Evolutionary conservation across 2,888 invertebrate species (phyloP).

Genomic region (Tupiocoris notatus): DNA sequence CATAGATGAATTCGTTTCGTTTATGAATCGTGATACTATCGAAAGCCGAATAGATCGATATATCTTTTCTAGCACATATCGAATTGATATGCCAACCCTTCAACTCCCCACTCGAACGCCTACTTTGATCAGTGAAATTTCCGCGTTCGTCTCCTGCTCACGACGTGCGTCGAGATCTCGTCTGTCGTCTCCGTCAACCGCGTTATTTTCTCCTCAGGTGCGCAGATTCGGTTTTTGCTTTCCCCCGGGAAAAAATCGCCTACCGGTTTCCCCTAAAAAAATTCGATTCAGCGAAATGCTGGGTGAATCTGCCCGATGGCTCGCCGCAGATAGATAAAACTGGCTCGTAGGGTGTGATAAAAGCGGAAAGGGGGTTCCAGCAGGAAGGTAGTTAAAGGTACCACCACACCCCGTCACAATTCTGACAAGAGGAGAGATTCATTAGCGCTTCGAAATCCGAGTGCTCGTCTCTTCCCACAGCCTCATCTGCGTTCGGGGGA

Average conservation of each 20-base stretch:
- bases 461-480: not conserved
- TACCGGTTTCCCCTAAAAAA: not conserved
- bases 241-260: no score
- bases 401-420: constrained; percentile 7
- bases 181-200: no score
- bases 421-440: not conserved
- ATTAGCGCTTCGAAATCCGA: not conserved
- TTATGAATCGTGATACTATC: no score
- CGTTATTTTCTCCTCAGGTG: no score
- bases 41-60: no score
- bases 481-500: not conserved
- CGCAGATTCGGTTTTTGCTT: no score
- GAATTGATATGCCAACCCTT: no score
- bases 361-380: not conserved
- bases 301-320: not conserved
- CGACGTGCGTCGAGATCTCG: not conserved
- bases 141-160: not conserved
- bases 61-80: no score
- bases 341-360: not conserved
- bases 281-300: not conserved
- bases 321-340: not conserved
- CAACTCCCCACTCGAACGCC: no score
- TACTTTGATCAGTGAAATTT: not conserved
- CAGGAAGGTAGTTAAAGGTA: not conserved
- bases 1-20: no score